These are phyloP conservation scores for Chlorodrepanis virens DNA, from an alignment of 2,113 vertebrate species.

Conservation along the genomic window DNA sequence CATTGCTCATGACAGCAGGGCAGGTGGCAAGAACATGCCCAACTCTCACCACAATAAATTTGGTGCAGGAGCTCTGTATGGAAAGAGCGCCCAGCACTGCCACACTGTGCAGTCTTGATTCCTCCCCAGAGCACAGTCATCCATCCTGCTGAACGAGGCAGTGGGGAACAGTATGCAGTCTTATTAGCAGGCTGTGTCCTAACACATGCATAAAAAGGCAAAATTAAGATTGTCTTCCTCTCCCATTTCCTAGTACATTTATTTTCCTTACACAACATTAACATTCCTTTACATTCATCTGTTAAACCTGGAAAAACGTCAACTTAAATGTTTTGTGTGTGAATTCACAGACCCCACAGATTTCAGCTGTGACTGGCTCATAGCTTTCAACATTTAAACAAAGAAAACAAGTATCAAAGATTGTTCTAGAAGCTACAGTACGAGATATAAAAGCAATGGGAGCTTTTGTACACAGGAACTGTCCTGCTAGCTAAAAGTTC, in stretches of 20 bases:
- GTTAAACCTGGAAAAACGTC: background rate
- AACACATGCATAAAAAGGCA: background rate
- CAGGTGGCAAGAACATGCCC: background rate
- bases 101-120: background rate
- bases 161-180: background rate
- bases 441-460: background rate
- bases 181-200: background rate
- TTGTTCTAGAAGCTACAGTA: background rate
- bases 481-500: background rate
- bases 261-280: background rate
- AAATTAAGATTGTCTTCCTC: background rate
- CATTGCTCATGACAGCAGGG: accelerated
- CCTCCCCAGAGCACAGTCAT: background rate
- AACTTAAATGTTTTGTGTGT: background rate
- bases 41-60: background rate
- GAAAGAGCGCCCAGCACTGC: background rate
- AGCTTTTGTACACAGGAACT: background rate
- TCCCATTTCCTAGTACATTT: background rate
- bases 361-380: background rate
- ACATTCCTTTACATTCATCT: background rate
- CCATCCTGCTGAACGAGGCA: background rate
- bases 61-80: background rate
- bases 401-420: background rate
- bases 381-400: accelerated
- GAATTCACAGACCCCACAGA: background rate